Percentiles rank a stretch among this genome's conserved stretches.
Conservation (phyloP, 2,113 vertebrate species). For the Copsychus sechellarum region DNA sequence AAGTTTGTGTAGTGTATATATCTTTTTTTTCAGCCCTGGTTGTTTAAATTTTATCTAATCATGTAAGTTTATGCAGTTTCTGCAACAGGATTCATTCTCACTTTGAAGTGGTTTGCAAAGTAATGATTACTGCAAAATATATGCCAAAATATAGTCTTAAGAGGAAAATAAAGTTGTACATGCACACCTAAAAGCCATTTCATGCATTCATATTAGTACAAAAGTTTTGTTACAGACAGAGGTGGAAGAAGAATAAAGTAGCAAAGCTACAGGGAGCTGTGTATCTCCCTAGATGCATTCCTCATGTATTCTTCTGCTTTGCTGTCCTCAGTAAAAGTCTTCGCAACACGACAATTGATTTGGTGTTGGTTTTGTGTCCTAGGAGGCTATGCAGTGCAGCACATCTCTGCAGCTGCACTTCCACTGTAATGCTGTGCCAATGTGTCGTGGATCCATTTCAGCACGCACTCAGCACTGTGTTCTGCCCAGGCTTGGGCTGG, state of each 20-base stretch:
- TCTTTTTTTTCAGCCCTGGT: background rate
- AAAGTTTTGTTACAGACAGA: background rate
- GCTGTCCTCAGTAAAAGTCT: background rate
- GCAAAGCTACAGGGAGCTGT: background rate
- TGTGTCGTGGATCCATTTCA: too few relatives aligned
- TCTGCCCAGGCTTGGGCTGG: background rate
- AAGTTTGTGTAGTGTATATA: background rate
- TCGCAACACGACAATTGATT: rapidly evolving
- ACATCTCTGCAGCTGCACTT: background rate
- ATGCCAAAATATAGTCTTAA: background rate
- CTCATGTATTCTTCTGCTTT: background rate
- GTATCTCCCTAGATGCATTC: background rate
- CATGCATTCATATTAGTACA: background rate
- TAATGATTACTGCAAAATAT: background rate
- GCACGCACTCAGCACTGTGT: rapidly evolving
- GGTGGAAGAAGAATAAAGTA: background rate
- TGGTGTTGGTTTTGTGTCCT: background rate
- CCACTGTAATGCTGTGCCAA: rapidly evolving
- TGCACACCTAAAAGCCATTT: background rate
- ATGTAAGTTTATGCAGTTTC: background rate
- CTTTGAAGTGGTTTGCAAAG: background rate
- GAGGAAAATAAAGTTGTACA: background rate
- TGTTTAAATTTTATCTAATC: background rate
- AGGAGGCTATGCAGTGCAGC: rapidly evolving
- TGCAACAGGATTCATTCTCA: background rate